Conservation (phyloP, 1,140 invertebrate species). For the Zelostemma sp. region DNA sequence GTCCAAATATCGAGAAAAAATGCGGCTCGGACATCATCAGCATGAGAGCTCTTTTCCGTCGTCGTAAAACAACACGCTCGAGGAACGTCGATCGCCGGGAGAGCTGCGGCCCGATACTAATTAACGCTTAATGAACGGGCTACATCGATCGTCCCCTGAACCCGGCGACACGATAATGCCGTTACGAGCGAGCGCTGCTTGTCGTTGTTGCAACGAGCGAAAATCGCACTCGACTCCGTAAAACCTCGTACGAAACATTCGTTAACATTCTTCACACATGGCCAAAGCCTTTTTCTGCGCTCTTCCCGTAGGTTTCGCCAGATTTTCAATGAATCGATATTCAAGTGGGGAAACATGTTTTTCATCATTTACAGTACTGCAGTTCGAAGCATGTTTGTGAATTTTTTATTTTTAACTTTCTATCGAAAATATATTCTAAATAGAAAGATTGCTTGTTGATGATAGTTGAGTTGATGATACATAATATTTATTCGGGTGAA, state of each 20-base stretch:
- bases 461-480: no score
- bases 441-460: no score
- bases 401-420: no score
- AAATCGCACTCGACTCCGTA: constrained; percentile 47
- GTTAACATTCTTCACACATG: constrained; percentile 59
- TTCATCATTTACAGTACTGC: no score
- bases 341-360: no score
- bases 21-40: background rate
- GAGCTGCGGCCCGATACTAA: constrained; percentile 40
- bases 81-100: constrained; percentile 35
- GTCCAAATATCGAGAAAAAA: constrained; percentile 1
- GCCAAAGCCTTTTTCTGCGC: no score
- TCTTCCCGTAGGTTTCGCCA: no score
- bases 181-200: constrained; percentile 34
- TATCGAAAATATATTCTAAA: no score
- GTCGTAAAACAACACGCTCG: constrained; percentile 20
- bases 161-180: constrained; percentile 41
- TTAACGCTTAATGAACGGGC: constrained; percentile 52
- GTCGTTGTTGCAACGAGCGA: constrained; percentile 40
- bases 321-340: no score
- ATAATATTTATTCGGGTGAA: no score
- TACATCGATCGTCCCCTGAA: constrained; percentile 48
- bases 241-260: constrained; percentile 58
- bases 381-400: no score
- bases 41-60: constrained; percentile 5